Base-by-base conservation (phyloP, 2,113 vertebrate species). In the Cinclus mexicanus region DNA sequence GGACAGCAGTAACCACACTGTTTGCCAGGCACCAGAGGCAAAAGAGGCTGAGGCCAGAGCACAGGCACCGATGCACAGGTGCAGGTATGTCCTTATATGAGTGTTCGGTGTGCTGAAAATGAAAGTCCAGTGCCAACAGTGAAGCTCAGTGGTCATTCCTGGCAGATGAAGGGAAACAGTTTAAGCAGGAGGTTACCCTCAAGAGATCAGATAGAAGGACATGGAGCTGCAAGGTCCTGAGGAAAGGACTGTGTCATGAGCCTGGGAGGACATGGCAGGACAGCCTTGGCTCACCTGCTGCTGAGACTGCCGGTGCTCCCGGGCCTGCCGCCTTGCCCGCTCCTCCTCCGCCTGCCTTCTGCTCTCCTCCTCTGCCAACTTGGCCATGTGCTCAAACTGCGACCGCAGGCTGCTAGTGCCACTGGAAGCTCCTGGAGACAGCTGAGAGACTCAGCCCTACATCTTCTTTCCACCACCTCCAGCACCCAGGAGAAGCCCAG, bases 371-470 rank as follows among this genome's bases (percentile, higher is more conserved):
- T 98, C 98, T 0, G 98, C 98, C 4, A 97, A 95, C 91, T 97
- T 98, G 22, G 98, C 99, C 98, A 99, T 98, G 95, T 95, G 98
- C 79, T 99, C 99, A 91, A 99, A 99, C 7, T 96, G 98, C 3
- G 98, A 98, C 92, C 98, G 98, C 78, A 99, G 97, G 49, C 98
- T 99, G 50, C 98, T 98, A 20, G 98, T 98, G 35, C 98, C 98
- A 64, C 97, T 96, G 53, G 97, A 96, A 57, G 87, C 98, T 96
- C 63, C 91, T 84, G 49, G 72, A 57, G 19, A 53, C 12, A 50
- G 11, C 14, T 21, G 23, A 33, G 7, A n/a, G 24, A 55, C 47
- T 12, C 68, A 37, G 39, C 12, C 29, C 37, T 14, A 1, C 0
- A 0, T 6, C 49, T 29, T 70, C 26, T 42, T 63, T 29, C 60